phyloP scores from a whole-genome alignment of 2,888 invertebrate genomes.

The Drepana falcataria region DNA sequence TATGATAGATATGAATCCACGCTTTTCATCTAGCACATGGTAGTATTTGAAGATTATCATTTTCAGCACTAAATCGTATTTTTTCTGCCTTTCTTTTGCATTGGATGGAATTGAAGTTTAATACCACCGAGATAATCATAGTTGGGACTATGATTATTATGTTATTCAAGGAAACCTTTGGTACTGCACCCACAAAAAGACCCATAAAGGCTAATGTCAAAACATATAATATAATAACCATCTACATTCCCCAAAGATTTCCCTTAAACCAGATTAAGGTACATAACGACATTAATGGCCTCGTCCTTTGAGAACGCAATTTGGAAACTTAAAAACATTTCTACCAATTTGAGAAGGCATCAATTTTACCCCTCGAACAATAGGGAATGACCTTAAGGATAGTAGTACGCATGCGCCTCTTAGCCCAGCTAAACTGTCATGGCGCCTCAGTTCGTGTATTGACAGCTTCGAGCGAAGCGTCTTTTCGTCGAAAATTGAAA shows the following conservation, averaged over 20 bases:
- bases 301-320: conserved; percentile 26
- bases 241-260: background rate
- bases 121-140: no score
- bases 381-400: conserved; percentile 58
- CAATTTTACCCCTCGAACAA: conserved; percentile 45
- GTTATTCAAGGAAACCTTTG: no score
- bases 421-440: conserved; percentile 65
- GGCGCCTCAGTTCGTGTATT: conserved; percentile 70
- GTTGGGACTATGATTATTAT: no score
- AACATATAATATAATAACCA: background rate
- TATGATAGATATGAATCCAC: no score
- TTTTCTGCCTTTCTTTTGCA: no score
- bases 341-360: conserved; percentile 31
- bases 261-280: conserved; percentile 12
- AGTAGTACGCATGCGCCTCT: conserved; percentile 54
- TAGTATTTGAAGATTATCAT: no score
- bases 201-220: background rate
- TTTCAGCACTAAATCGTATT: no score
- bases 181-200: background rate
- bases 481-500: no score
- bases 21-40: no score
- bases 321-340: conserved; percentile 45
- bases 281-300: conserved; percentile 10
- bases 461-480: conserved; percentile 57
- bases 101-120: no score